Evolutionary conservation across 2,888 invertebrate species (phyloP).

Genomic region (Phalera bucephala): DNA sequence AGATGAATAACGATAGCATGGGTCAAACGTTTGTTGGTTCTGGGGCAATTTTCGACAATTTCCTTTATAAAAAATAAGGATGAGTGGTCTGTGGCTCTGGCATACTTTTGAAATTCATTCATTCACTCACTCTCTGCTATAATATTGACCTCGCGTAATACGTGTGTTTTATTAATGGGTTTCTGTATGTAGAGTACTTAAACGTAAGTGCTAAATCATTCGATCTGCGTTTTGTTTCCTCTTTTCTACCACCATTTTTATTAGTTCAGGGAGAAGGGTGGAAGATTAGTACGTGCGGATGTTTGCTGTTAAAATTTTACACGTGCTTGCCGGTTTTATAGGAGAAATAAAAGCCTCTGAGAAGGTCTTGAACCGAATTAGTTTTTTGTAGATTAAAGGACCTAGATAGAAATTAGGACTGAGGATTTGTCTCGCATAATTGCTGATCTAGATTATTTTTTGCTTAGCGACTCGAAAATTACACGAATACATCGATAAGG

Average conservation of each 20-base stretch:
- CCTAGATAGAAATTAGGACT: too few species aligned
- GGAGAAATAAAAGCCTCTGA: background rate
- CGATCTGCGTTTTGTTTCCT: constrained; percentile 32
- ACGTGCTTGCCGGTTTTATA: background rate
- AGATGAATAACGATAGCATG: too few species aligned
- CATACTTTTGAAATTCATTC: constrained; percentile 42
- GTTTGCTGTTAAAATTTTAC: constrained; percentile 13
- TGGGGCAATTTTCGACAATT: too few species aligned
- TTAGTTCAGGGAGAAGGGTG: constrained; percentile 19
- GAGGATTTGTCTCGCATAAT: too few species aligned
- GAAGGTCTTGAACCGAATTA: background rate
- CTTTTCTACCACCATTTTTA: constrained; percentile 21
- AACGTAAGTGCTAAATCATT: constrained; percentile 43
- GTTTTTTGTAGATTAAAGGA: background rate
- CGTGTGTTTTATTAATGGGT: constrained; percentile 55
- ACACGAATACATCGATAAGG: too few species aligned
- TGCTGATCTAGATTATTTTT: too few species aligned
- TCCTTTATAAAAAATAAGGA: too few species aligned
- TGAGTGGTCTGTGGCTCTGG: constrained; percentile 8
- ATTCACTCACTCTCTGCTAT: constrained; percentile 21
- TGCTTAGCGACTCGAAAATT: too few species aligned
- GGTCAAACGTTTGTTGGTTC: too few species aligned
- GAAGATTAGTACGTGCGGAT: constrained; percentile 13
- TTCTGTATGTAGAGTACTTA: constrained; percentile 30
- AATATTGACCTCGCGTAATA: constrained; percentile 44